A percentile compares a stretch with the other conserved stretches of the same genome.
phyloP scores from a whole-genome alignment of 1,140 invertebrate species.

The Drosophila punjabiensis region DNA sequence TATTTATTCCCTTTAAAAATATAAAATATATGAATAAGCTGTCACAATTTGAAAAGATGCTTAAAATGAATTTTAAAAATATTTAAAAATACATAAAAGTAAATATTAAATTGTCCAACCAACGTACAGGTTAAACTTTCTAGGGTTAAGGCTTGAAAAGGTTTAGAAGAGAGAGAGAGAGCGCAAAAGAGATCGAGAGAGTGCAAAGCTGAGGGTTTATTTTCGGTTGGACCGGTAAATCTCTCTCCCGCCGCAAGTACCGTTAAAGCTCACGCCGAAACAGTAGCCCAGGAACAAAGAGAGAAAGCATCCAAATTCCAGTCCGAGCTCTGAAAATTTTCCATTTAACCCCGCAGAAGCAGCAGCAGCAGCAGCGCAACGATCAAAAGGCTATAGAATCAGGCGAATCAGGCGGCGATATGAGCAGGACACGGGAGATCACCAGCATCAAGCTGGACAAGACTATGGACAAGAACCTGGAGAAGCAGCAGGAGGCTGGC shows the following conservation, averaged over 20 bases:
- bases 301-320: background rate
- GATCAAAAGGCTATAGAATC: conserved; percentile 50
- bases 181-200: background rate
- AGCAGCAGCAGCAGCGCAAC: conserved; percentile 27
- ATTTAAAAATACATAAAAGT: background rate
- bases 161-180: background rate
- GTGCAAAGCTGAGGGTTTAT: background rate
- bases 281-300: background rate
- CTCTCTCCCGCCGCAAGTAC: background rate
- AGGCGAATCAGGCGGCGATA: conserved; percentile 55
- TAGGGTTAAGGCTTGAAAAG: background rate
- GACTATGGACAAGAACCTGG: conserved; percentile 17
- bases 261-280: conserved; percentile 13
- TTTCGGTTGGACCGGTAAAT: background rate
- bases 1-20: no score
- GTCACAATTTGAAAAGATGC: no score
- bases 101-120: background rate
- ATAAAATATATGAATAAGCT: no score
- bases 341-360: conserved; percentile 19
- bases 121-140: background rate
- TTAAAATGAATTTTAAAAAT: background rate
- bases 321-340: conserved; percentile 29
- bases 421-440: conserved; percentile 69
- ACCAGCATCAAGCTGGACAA: conserved; percentile 61
- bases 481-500: conserved; percentile 16